phyloP scores from a whole-genome alignment of 2,797 vertebrate species.

The Phoxinus dragarum region DNA sequence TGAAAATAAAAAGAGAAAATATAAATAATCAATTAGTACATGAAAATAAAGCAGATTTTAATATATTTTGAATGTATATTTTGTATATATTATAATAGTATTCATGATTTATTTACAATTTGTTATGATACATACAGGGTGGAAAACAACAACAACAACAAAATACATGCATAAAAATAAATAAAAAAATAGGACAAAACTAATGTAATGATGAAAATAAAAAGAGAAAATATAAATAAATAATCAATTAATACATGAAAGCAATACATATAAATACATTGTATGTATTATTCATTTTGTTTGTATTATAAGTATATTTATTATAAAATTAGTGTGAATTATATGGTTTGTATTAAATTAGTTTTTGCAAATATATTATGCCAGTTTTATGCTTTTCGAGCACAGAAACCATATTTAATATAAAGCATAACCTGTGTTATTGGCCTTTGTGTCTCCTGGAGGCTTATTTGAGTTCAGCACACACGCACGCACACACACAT shows the following conservation, averaged over 20 bases:
- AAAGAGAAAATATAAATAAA: neutral
- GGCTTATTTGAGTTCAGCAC: neutral
- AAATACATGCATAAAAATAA: neutral
- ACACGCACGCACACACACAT: no score
- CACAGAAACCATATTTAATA: neutral
- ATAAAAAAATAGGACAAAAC: neutral
- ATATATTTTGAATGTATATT: neutral
- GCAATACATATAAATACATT: neutral
- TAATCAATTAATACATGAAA: neutral
- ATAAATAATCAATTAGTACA: neutral
- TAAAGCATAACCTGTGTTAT: neutral
- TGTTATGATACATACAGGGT: neutral
- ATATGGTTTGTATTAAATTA: neutral
- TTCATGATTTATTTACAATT: neutral
- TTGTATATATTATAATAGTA: neutral
- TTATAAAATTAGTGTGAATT: neutral
- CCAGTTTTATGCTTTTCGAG: neutral
- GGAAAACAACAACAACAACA: neutral
- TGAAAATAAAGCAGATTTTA: neutral
- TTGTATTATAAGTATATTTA: neutral
- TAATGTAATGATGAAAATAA: neutral
- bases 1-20: neutral
- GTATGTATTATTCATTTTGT: neutral
- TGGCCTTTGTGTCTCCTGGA: neutral
- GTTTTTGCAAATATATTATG: neutral